These are phyloP conservation scores for Dicrurus megarhynchus DNA, from an alignment of 2,113 vertebrate genomes.

Conservation along the genomic window DNA sequence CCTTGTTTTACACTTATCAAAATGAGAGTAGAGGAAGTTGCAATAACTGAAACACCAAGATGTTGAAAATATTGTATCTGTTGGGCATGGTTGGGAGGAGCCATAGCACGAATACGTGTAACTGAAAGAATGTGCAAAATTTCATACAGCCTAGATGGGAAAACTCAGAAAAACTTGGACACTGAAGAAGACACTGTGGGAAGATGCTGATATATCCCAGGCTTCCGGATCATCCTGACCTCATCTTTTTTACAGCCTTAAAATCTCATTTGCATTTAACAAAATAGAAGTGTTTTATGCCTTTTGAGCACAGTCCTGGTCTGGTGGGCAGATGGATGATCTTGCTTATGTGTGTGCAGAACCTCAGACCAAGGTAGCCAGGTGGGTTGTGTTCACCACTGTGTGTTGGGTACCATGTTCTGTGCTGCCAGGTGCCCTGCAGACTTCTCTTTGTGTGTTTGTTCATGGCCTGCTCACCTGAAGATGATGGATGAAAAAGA, in stretches of 20 bases:
- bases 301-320: not conserved
- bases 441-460: not conserved
- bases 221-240: not conserved
- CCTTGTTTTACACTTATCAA: not conserved
- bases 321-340: not conserved
- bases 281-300: not conserved
- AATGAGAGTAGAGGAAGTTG: not conserved
- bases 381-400: not conserved
- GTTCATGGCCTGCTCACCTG: not conserved
- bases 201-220: not conserved
- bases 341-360: not conserved
- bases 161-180: not conserved
- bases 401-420: rapidly evolving
- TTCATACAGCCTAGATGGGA: not conserved
- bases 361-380: not conserved
- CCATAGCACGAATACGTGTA: no score
- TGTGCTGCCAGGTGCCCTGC: not conserved
- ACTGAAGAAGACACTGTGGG: not conserved
- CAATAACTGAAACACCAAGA: not conserved
- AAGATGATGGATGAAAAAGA: not conserved
- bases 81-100: not conserved
- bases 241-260: not conserved
- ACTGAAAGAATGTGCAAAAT: not conserved
- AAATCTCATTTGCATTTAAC: not conserved
- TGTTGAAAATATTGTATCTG: not conserved